A percentile compares a stretch with the other conserved stretches of the same genome.
Evolutionary conservation across 2,797 vertebrate genomes (phyloP).

Genomic region (Rhinogobio ventralis): DNA sequence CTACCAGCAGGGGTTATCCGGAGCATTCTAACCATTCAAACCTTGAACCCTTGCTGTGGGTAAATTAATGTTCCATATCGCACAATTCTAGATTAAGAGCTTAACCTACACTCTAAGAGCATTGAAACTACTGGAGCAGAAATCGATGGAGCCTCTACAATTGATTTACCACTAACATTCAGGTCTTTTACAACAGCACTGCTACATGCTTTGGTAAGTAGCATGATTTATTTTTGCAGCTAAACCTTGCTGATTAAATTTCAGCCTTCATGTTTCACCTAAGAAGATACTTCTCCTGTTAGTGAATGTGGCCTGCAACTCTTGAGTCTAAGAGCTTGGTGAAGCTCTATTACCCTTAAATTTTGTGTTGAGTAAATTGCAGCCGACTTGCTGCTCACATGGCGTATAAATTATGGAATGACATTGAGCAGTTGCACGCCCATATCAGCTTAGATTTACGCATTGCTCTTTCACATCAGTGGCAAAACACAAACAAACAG

Average conservation of each 20-base stretch:
- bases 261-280: conserved; percentile 21
- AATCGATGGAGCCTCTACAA: conserved; percentile 27
- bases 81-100: conserved; percentile 35
- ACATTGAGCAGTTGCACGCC: not conserved
- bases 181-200: conserved; percentile 36
- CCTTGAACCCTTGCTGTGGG: not conserved
- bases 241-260: conserved; percentile 27
- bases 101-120: conserved; percentile 41
- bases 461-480: not conserved
- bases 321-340: not conserved
- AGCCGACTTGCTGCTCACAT: conserved; percentile 21
- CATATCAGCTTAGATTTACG: not conserved
- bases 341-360: conserved; percentile 15
- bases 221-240: conserved; percentile 29
- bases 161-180: conserved; percentile 37
- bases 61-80: conserved; percentile 36
- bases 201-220: conserved; percentile 37
- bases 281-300: conserved; percentile 24
- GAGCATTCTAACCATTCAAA: not conserved
- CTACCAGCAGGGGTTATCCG: not conserved
- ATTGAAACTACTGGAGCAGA: conserved; percentile 19
- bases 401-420: not conserved
- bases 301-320: conserved; percentile 21
- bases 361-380: not conserved
- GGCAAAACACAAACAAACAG: conserved; percentile 19